These are phyloP conservation scores for Poeciliopsis prolifica DNA, from an alignment of 2,113 vertebrate species.

Conservation along the genomic window DNA sequence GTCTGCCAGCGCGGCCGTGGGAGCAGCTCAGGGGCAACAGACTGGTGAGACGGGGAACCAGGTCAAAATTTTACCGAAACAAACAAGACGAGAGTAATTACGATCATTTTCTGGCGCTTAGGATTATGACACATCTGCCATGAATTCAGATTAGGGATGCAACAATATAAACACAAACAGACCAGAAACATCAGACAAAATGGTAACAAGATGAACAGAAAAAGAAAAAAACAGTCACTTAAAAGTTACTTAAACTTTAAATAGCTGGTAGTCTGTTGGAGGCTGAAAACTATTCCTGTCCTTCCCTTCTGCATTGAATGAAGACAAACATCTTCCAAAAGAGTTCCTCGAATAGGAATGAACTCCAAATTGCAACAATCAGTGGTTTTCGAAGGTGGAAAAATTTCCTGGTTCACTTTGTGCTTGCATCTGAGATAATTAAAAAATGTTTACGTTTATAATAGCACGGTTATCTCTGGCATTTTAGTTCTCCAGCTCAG, in stretches of 20 bases:
- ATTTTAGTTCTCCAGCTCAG: no score
- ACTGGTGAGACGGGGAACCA: slow-evolving; percentile 38
- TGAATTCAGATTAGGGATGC: slow-evolving; percentile 15
- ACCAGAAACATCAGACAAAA: not conserved
- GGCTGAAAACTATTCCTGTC: not conserved
- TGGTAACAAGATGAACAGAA: not conserved
- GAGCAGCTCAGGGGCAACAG: slow-evolving; percentile 59
- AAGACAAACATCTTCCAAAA: not conserved
- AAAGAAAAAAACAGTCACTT: not conserved
- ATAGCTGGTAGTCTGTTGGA: not conserved
- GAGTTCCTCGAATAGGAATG: no score
- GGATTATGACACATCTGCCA: slow-evolving; percentile 30
- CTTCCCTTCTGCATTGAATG: not conserved
- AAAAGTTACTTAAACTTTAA: not conserved
- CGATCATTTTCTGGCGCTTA: slow-evolving; percentile 32
- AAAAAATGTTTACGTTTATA: no score
- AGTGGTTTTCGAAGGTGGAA: no score
- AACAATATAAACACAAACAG: no score
- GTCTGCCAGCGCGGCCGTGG: slow-evolving; percentile 55
- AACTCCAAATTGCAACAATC: no score
- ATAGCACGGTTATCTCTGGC: no score
- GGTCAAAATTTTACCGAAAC: slow-evolving; percentile 43
- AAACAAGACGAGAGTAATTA: slow-evolving; percentile 22
- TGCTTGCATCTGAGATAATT: no score
- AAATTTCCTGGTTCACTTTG: no score